Base-by-base conservation (phyloP, 2,113 vertebrate genomes). In the Hyaena hyaena region DNA sequence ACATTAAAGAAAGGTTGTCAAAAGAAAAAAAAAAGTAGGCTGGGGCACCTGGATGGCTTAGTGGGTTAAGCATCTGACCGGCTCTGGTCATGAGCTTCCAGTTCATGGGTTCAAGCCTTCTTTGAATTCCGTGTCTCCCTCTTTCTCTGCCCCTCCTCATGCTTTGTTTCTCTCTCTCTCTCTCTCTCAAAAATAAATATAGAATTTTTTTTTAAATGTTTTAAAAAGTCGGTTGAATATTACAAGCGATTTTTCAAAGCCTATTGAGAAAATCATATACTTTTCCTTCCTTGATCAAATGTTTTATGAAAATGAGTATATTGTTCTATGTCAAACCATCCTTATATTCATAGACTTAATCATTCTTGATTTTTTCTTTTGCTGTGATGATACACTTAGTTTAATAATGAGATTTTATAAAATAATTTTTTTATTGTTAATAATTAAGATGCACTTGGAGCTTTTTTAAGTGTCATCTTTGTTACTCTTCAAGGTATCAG, bases 361-460 rank as follows among this genome's bases (percentile, higher is more conserved):
- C 2, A 71, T 77, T 35, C 24, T n/a, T 9, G 55, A 65, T 90
- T 65, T 91, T 91, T 3, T 45, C 26, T 71, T 76, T 85, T 76
- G 85, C 33, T 86, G 3, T 74, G 4, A 50, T 77, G 0, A 48
- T 43, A 33, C 53, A 2, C 4, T 92, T 82, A 45, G 81, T 77
- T 77, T 93, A 79, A 73, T 93, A 79, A 73, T 66, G 39, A 8
- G 7, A 39, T 77, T 76, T 93, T 88, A 82, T 58, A 19, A 35
- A 86, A n/a, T 33, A 88, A 92, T 63, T 80, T 84, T 79, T 84
- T 74, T 83, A 86, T 33, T 77, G 50, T 58, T 82, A 77, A 71
- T 82, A 77, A 71, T 31, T 74, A 17, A 71, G 45, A 43, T 82
- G 14, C 7, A 74, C 21, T 16, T 90, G 16, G 23, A 45, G 83